phyloP scores from a whole-genome alignment of 2,888 invertebrate genomes.

The Gymnoscelis rufifasciata region DNA sequence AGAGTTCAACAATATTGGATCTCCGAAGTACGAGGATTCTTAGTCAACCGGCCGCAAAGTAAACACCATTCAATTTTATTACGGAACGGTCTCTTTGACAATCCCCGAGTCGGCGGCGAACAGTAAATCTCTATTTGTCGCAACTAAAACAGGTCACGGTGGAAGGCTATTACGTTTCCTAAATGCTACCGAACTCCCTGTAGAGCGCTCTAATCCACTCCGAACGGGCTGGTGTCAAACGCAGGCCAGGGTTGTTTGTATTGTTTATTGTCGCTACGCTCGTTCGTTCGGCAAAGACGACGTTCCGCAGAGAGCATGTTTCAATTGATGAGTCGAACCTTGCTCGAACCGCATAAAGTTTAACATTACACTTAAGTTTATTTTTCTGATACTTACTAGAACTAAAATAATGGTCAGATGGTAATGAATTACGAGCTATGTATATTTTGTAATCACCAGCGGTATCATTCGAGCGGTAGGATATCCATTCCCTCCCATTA shows the following conservation, averaged over 20 bases:
- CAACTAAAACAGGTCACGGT: conserved; percentile 78
- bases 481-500: too few relatives aligned
- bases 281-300: conserved; percentile 69
- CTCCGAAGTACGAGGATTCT: conserved; percentile 36
- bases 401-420: too few relatives aligned
- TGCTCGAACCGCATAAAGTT: too few relatives aligned
- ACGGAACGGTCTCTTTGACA: conserved; percentile 59
- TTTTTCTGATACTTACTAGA: too few relatives aligned
- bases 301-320: conserved; percentile 55
- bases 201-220: conserved; percentile 76
- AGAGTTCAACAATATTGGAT: conserved; percentile 42
- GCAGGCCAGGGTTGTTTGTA: conserved; percentile 77
- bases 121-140: conserved; percentile 79
- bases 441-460: too few relatives aligned
- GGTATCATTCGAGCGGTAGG: too few relatives aligned
- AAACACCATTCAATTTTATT: conserved; percentile 73
- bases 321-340: conserved; percentile 64
- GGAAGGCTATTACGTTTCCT: conserved; percentile 76
- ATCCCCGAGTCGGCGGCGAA: conserved; percentile 64
- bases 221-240: conserved; percentile 77
- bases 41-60: conserved; percentile 58
- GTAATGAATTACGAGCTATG: too few relatives aligned
- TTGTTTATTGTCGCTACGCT: conserved; percentile 76
- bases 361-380: too few relatives aligned
- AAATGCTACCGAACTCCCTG: conserved; percentile 76